phyloP scores from a whole-genome alignment of 2,113 vertebrate genomes.

The Lipophrys pholis region DNA sequence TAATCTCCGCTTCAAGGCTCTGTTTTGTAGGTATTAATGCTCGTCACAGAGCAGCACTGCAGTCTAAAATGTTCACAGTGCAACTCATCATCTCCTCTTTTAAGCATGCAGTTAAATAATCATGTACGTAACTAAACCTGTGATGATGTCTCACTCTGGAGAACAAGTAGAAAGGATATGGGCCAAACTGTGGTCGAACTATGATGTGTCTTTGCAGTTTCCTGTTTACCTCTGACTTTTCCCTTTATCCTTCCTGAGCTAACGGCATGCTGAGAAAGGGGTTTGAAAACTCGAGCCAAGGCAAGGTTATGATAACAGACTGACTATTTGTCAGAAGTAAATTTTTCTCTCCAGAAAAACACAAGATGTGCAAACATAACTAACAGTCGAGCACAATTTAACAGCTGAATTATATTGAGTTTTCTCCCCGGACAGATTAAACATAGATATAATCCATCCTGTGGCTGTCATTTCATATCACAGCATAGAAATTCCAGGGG shows the following conservation, averaged over 20 bases:
- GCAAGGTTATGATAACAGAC: neutral
- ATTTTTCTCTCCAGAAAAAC: too few relatives aligned
- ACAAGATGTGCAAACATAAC: neutral
- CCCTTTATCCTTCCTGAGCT: slow-evolving; percentile 29
- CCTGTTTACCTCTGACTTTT: slow-evolving; percentile 73
- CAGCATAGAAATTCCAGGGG: neutral
- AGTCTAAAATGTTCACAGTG: neutral
- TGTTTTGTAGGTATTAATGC: neutral
- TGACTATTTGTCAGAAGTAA: too few relatives aligned
- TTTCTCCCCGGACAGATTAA: neutral
- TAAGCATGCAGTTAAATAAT: neutral
- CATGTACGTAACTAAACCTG: neutral
- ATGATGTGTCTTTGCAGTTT: slow-evolving; percentile 60
- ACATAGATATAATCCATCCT: neutral
- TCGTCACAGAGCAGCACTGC: neutral
- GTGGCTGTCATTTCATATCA: neutral
- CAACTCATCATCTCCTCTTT: neutral
- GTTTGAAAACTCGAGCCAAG: neutral
- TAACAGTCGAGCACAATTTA: neutral
- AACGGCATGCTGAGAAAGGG: neutral
- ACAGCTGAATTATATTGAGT: slow-evolving; percentile 1
- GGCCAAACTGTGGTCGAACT: slow-evolving; percentile 64
- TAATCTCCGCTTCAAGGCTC: slow-evolving; percentile 1
- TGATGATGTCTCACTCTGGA: neutral
- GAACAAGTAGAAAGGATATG: slow-evolving; percentile 66